These are phyloP conservation scores for Conomelus anceps DNA, from an alignment of 2,888 invertebrate species.

Conservation along the genomic window DNA sequence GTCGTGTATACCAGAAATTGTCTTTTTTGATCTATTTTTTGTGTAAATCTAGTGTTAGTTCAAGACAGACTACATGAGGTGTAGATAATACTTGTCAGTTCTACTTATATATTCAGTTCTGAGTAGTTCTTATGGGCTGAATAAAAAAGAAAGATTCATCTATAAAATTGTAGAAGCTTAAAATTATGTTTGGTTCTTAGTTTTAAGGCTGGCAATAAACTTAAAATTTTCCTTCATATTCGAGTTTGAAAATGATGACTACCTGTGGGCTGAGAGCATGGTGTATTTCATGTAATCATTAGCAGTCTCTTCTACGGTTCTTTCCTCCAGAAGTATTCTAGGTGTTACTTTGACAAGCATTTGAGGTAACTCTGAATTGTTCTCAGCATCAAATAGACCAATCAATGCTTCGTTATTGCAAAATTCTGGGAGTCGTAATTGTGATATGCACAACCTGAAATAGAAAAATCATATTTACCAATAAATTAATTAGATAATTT, in stretches of 20 bases:
- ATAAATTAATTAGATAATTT: not conserved
- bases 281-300: conserved; percentile 80
- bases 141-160: no score
- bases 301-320: conserved; percentile 71
- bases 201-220: no score
- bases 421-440: conserved; percentile 68
- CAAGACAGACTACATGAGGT: no score
- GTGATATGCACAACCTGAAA: conserved; percentile 61
- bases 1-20: no score
- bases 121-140: no score
- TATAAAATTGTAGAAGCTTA: no score
- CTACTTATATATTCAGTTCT: no score
- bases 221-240: no score
- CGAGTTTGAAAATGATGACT: conserved; percentile 22
- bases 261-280: conserved; percentile 67
- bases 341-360: conserved; percentile 68
- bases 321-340: conserved; percentile 70
- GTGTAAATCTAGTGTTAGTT: no score
- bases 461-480: not conserved
- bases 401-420: conserved; percentile 75
- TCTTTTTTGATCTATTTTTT: no score
- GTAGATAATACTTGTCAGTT: no score
- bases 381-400: conserved; percentile 74
- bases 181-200: no score
- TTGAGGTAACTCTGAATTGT: conserved; percentile 60